Percentiles rank a stretch among this genome's conserved stretches.
Evolutionary conservation across 2,113 vertebrate species (phyloP).

Genomic region (Ceyx melanurus): DNA sequence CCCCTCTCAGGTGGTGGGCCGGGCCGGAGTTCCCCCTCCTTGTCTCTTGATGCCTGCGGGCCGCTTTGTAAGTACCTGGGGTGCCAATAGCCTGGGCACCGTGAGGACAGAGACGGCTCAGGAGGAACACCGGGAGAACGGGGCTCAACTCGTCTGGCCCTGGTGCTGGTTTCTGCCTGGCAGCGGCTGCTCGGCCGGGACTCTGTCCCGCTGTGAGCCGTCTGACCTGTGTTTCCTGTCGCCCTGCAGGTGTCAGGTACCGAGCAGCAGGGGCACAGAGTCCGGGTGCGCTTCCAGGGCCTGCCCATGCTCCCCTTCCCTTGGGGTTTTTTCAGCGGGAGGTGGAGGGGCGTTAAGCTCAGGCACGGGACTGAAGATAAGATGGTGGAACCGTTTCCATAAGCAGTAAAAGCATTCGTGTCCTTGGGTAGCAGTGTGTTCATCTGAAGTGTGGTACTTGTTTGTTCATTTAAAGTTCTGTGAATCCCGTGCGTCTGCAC

Average conservation of each 20-base stretch:
- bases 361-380: fast-evolving
- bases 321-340: fast-evolving
- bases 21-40: background rate
- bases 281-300: fast-evolving
- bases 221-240: background rate
- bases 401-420: fast-evolving
- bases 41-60: too few relatives aligned
- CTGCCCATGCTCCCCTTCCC: fast-evolving
- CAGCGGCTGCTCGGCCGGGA: too few relatives aligned
- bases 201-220: too few relatives aligned
- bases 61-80: too few relatives aligned
- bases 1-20: too few relatives aligned
- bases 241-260: too few relatives aligned
- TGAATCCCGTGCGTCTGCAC: background rate
- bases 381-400: background rate
- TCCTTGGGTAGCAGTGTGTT: too few relatives aligned
- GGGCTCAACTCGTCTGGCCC: background rate
- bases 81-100: too few relatives aligned
- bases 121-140: background rate
- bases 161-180: background rate
- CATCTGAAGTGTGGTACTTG: too few relatives aligned
- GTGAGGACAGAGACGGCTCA: background rate
- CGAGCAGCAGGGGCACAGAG: too few relatives aligned
- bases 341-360: background rate
- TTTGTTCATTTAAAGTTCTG: fast-evolving